These are phyloP conservation scores for Mixornis gularis DNA, from an alignment of 2,113 vertebrate genomes.

Conservation along the genomic window DNA sequence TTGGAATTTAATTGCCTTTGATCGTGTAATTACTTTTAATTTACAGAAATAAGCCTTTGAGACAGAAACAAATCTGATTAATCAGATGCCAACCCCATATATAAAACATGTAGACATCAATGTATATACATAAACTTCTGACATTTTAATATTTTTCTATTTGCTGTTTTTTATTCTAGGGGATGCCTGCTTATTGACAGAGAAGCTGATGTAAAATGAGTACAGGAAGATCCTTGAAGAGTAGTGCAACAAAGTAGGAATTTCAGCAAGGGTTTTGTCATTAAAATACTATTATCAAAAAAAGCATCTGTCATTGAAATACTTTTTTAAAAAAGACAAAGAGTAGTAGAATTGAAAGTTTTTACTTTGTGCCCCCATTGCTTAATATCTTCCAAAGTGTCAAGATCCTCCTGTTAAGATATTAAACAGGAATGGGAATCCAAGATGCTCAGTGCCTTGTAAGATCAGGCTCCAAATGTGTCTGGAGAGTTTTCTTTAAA, in stretches of 20 bases:
- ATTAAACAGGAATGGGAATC: not conserved
- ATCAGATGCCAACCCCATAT: not conserved
- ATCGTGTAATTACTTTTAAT: not conserved
- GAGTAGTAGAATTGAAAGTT: not conserved
- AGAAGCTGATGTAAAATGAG: not conserved
- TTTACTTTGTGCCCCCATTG: not conserved
- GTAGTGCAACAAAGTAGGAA: not conserved
- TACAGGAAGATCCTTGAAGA: not conserved
- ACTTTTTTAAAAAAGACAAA: not conserved
- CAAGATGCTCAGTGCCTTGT: not conserved
- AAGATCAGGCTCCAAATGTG: not conserved
- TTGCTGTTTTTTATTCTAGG: not conserved
- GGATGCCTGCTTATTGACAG: not conserved
- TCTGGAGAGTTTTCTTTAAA: not conserved
- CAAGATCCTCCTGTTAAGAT: not conserved
- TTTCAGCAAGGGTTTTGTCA: not conserved
- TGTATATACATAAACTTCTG: not conserved
- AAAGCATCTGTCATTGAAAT: not conserved
- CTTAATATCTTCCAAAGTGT: not conserved
- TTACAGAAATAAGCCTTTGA: conserved; percentile 24
- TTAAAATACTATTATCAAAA: not conserved
- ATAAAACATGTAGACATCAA: not conserved
- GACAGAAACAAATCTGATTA: not conserved
- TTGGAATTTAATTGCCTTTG: conserved; percentile 16
- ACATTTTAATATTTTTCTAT: not conserved